Evolutionary conservation across 2,113 vertebrate species (phyloP).

Genomic region (Dasyprocta punctata): DNA sequence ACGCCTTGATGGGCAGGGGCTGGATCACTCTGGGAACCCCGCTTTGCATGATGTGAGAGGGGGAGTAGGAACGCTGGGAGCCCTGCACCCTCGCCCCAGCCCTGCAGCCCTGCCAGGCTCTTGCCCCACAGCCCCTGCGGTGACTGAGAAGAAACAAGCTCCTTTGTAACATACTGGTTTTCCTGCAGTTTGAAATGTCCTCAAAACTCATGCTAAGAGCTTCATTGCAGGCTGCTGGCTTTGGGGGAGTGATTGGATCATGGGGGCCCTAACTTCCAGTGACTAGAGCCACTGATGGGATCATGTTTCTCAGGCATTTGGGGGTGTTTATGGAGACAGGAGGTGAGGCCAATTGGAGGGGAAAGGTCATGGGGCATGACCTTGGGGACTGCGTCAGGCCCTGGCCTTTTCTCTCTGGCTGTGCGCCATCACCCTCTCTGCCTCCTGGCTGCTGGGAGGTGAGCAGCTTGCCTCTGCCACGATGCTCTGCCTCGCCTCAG

Average conservation of each 20-base stretch:
- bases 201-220: not conserved
- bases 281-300: too few relatives aligned
- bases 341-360: not conserved
- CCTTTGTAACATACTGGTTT: constrained; percentile 80
- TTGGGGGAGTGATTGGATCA: not conserved
- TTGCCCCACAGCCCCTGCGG: not conserved
- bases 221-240: not conserved
- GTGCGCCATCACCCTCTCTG: not conserved
- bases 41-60: accelerated
- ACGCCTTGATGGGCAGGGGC: not conserved
- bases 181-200: constrained; percentile 44
- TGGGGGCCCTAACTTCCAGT: not conserved
- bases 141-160: constrained; percentile 73
- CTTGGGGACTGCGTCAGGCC: not conserved
- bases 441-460: not conserved
- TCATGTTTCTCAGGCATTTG: not conserved
- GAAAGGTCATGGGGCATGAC: not conserved
- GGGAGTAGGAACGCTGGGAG: too few relatives aligned
- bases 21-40: not conserved
- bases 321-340: not conserved
- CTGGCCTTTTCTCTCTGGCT: not conserved
- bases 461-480: not conserved
- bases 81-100: not conserved
- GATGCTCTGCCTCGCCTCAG: not conserved
- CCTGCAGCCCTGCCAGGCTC: not conserved